These are phyloP conservation scores for Setipinna tenuifilis DNA, from an alignment of 2,797 vertebrate genomes.

Conservation along the genomic window DNA sequence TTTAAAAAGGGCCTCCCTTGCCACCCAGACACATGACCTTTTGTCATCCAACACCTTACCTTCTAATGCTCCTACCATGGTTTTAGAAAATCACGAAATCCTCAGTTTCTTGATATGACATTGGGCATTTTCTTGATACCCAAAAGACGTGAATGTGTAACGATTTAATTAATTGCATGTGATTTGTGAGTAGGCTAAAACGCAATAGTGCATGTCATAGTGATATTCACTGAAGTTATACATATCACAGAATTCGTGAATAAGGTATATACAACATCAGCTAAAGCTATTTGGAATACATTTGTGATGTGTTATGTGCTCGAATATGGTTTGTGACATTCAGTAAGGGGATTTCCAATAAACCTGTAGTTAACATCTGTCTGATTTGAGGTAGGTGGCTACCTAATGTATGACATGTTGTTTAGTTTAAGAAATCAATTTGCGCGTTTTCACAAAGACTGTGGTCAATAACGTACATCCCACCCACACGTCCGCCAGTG, in stretches of 20 bases:
- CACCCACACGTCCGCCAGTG: background rate
- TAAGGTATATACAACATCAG: background rate
- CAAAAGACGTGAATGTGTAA: background rate
- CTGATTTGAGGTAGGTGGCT: no score
- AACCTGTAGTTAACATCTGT: no score
- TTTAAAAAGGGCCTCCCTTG: background rate
- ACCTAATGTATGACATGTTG: background rate
- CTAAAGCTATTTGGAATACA: background rate
- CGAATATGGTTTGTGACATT: background rate
- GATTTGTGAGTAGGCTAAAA: no score
- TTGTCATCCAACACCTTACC: background rate
- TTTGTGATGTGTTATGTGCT: background rate
- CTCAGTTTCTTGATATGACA: background rate
- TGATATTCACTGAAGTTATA: background rate
- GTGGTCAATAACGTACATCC: background rate
- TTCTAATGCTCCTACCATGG: background rate
- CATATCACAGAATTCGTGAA: background rate
- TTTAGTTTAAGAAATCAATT: background rate
- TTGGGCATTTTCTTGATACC: background rate
- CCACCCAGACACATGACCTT: constrained; percentile 4
- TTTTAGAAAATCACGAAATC: background rate
- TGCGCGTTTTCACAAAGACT: background rate
- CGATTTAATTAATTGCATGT: background rate
- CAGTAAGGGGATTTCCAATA: background rate
- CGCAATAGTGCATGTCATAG: background rate